These are phyloP conservation scores for Enteromius afrohamiltoni DNA, from an alignment of 2,797 vertebrate species.

Conservation along the genomic window DNA sequence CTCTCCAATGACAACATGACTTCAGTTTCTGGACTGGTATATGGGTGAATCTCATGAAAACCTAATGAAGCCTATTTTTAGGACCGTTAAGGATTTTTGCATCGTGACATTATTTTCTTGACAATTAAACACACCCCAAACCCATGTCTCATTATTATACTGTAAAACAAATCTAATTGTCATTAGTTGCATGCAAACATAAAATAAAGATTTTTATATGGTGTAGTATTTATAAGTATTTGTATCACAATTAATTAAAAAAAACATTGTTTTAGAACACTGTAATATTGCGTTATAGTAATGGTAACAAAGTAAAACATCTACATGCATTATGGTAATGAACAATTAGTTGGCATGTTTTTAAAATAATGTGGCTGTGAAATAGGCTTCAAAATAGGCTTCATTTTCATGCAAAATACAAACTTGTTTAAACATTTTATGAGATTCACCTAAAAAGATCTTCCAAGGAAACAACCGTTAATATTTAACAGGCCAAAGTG, in stretches of 20 bases:
- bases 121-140: slow-evolving; percentile 11
- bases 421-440: background rate
- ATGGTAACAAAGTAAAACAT: background rate
- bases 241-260: background rate
- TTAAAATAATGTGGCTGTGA: slow-evolving; percentile 1
- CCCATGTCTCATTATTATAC: slow-evolving; percentile 12
- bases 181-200: slow-evolving; percentile 2
- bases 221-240: background rate
- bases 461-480: slow-evolving; percentile 42
- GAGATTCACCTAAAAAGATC: background rate
- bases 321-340: background rate
- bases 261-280: background rate
- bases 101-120: background rate
- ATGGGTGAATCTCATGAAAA: slow-evolving; percentile 18
- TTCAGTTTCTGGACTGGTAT: slow-evolving; percentile 14
- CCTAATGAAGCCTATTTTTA: slow-evolving; percentile 30
- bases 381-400: background rate
- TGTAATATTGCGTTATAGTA: background rate
- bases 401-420: background rate
- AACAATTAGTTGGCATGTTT: background rate
- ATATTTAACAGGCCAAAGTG: slow-evolving; percentile 57
- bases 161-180: background rate
- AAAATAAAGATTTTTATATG: background rate
- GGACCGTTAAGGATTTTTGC: slow-evolving; percentile 1
- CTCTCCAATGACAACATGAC: slow-evolving; percentile 16